phyloP scores from a whole-genome alignment of 2,888 invertebrate genomes.

The Perizoma flavofasciatum region DNA sequence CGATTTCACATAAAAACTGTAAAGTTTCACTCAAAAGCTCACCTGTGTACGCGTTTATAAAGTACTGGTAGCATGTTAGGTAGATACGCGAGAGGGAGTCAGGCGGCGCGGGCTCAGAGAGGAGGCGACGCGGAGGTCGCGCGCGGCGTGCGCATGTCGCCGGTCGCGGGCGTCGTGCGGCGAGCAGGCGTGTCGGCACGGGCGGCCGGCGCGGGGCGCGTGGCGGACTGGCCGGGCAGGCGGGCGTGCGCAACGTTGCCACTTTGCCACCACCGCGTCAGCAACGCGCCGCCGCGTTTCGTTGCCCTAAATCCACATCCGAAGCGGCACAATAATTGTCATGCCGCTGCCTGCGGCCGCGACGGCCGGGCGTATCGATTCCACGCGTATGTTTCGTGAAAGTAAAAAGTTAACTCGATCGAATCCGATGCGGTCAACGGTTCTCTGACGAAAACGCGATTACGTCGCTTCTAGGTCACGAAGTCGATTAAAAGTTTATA shows the following conservation, averaged over 20 bases:
- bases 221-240: constrained; percentile 57
- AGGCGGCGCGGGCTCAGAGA: constrained; percentile 18
- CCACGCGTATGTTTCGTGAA: constrained; percentile 66
- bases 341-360: constrained; percentile 75
- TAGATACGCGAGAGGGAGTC: constrained; percentile 40
- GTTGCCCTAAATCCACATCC: constrained; percentile 79
- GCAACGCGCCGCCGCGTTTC: constrained; percentile 59
- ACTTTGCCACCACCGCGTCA: constrained; percentile 46
- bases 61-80: constrained; percentile 58
- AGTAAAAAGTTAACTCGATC: constrained; percentile 79
- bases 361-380: constrained; percentile 76
- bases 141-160: constrained; percentile 35
- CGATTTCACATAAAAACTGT: constrained; percentile 63
- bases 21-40: constrained; percentile 62
- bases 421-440: constrained; percentile 74
- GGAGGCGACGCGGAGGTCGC: constrained; percentile 27
- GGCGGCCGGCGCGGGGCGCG: constrained; percentile 59
- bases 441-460: constrained; percentile 65
- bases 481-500: constrained; percentile 63
- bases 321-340: constrained; percentile 74
- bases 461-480: constrained; percentile 69
- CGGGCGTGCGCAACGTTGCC: constrained; percentile 37
- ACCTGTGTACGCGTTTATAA: constrained; percentile 62
- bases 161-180: constrained; percentile 23
- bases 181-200: constrained; percentile 33